Base-by-base conservation (phyloP, 2,888 invertebrate species). In the Danaus chrysippus region DNA sequence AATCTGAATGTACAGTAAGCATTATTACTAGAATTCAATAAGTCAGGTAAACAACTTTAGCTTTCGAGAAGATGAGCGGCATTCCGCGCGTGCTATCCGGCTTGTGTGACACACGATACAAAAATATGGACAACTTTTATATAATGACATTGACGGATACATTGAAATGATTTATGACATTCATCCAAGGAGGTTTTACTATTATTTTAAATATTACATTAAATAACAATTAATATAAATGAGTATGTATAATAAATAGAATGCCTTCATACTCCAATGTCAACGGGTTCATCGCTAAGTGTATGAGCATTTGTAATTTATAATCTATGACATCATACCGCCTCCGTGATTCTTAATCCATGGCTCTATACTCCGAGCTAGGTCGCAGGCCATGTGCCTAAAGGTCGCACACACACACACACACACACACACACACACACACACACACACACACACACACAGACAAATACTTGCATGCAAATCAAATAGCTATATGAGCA, bases 61-160 rank as follows among this genome's bases (percentile, higher is more conserved):
- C 85, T 86, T 85, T 85, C 84, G 79, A 83, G 77, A 77, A 83
- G 83, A 85, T 79, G 83, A 71, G 71, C 75, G 73, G 75, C 84
- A 84, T 84, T 84, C 83, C 81, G 70, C 68, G 71, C 74, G 71
- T 69, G 73, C 70, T 73, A 73, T 77, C 73, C 56, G 60, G 52
- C 60, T 49, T 46, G 52, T 23, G 17, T 15, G 10, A 3, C 10
- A 8, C 17, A 15, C 9, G 13, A 1, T 15, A 13, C n/a, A 9
- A 3, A 17, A 49, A 10, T 49, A 49, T 49, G 49, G 49, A 49
- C 10, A 17, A 49, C 10, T 17, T 17, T 11, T 17, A 17, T n/a
- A 49, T 10, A 17, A 17, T 17, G 23, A 34, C 23, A 34, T 6
- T 34, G 23, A 34, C 23, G 8, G 23, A 34, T 34, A 34, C 6